A percentile compares a stretch with the other conserved stretches of the same genome.
Conservation (phyloP, 2,888 invertebrate species). For the Melinaea menophilus region DNA sequence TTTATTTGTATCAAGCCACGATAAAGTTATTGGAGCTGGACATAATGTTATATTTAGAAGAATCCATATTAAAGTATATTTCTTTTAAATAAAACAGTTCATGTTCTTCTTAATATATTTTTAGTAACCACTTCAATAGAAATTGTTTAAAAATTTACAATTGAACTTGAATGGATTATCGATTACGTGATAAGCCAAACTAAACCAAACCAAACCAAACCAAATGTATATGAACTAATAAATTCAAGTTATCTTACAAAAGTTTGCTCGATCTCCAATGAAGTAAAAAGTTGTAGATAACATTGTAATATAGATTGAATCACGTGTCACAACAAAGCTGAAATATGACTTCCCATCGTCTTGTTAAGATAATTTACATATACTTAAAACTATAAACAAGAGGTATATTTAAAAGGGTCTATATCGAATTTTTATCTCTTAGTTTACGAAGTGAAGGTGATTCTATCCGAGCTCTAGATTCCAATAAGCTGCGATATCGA, state of each 20-base stretch:
- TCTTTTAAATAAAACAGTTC: too few species aligned
- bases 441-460: slow-evolving; percentile 32
- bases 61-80: too few species aligned
- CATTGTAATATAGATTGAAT: slow-evolving; percentile 1
- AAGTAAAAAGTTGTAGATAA: slow-evolving; percentile 1
- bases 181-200: too few species aligned
- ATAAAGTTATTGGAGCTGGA: not conserved
- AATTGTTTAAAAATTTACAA: too few species aligned
- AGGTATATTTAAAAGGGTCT: slow-evolving; percentile 16
- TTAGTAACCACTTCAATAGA: too few species aligned
- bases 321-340: not conserved
- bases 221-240: not conserved
- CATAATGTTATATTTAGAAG: not conserved
- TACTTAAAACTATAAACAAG: slow-evolving; percentile 18
- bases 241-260: not conserved
- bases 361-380: slow-evolving; percentile 17
- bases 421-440: slow-evolving; percentile 24
- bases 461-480: slow-evolving; percentile 35
- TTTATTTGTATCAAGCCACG: not conserved
- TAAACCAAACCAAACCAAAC: not conserved
- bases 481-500: slow-evolving; percentile 50
- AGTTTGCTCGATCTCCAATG: not conserved
- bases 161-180: too few species aligned
- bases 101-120: too few species aligned
- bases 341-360: slow-evolving; percentile 1